These are phyloP conservation scores for Pristionchus pacificus DNA, from an alignment of 1,140 invertebrate genomes.

Conservation along the genomic window DNA sequence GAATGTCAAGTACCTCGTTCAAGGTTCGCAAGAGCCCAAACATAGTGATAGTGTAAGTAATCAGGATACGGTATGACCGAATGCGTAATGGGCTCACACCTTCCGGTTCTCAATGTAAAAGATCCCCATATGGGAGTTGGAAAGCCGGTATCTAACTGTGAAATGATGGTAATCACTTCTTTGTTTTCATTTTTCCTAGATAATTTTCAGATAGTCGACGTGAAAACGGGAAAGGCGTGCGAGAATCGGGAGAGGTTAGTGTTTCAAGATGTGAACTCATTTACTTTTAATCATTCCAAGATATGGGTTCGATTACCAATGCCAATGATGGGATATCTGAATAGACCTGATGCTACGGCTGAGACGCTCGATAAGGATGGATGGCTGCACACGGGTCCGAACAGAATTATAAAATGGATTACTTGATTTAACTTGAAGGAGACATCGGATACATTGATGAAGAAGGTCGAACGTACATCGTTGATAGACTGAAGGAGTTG, in stretches of 20 bases:
- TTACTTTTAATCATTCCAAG: conserved; percentile 15
- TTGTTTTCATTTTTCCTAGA: not conserved
- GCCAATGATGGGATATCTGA: conserved; percentile 67
- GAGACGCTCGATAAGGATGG: conserved; percentile 69
- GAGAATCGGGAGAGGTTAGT: conserved; percentile 43
- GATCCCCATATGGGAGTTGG: conserved; percentile 27
- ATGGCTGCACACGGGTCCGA: conserved; percentile 71
- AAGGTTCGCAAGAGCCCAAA: not conserved
- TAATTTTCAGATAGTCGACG: conserved; percentile 50
- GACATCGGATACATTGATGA: conserved; percentile 74
- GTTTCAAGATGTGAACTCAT: not conserved
- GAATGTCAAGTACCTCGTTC: not conserved
- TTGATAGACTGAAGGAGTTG: conserved; percentile 79
- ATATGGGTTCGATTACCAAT: conserved; percentile 53
- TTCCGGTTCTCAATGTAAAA: conserved; percentile 14
- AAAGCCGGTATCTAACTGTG: conserved; percentile 25
- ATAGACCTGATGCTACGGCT: conserved; percentile 70
- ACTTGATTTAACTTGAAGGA: too few species aligned
- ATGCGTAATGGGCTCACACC: conserved; percentile 24
- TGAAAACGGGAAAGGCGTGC: conserved; percentile 44
- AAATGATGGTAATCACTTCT: conserved; percentile 16
- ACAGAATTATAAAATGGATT: not conserved
- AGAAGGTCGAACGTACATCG: conserved; percentile 68
- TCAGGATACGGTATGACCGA: conserved; percentile 43
- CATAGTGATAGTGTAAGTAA: not conserved